A percentile compares a stretch with the other conserved stretches of the same genome.
These are phyloP conservation scores for Littorina saxatilis DNA, from an alignment of 1,140 invertebrate species.

Conservation along the genomic window DNA sequence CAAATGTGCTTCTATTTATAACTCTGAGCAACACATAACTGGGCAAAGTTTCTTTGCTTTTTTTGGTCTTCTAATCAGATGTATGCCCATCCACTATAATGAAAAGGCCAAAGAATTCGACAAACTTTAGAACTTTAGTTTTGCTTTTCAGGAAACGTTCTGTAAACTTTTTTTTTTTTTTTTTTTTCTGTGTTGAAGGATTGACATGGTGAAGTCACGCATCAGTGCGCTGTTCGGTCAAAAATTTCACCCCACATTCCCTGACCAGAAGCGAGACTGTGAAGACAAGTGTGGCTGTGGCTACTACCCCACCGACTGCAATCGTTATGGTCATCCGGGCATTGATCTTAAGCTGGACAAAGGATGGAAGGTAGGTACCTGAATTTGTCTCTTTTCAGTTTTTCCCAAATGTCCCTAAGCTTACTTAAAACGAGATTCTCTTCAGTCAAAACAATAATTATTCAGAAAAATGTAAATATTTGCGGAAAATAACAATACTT, in stretches of 20 bases:
- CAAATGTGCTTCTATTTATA: no score
- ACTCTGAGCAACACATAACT: no score
- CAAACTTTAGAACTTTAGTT: no score
- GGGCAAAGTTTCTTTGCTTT: no score
- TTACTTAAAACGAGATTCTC: no score
- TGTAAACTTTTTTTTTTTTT: no score
- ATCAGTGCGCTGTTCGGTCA: slow-evolving; percentile 49
- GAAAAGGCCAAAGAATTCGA: no score
- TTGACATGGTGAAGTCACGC: slow-evolving; percentile 38
- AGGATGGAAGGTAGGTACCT: background rate
- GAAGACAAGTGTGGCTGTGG: slow-evolving; percentile 43
- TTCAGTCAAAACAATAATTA: background rate
- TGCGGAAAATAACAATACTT: no score
- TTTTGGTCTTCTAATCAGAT: no score
- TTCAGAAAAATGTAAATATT: background rate
- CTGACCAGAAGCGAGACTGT: slow-evolving; percentile 34
- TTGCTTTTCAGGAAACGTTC: background rate
- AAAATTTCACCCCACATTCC: slow-evolving; percentile 49
- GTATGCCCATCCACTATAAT: no score
- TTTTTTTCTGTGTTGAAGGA: slow-evolving; percentile 28
- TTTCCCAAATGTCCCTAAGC: no score
- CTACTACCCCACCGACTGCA: slow-evolving; percentile 40
- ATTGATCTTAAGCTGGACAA: slow-evolving; percentile 40
- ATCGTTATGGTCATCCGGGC: slow-evolving; percentile 35
- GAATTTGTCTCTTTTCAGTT: background rate